Conservation (phyloP, 2,797 vertebrate species). For the Chelidonichthys spinosus region DNA sequence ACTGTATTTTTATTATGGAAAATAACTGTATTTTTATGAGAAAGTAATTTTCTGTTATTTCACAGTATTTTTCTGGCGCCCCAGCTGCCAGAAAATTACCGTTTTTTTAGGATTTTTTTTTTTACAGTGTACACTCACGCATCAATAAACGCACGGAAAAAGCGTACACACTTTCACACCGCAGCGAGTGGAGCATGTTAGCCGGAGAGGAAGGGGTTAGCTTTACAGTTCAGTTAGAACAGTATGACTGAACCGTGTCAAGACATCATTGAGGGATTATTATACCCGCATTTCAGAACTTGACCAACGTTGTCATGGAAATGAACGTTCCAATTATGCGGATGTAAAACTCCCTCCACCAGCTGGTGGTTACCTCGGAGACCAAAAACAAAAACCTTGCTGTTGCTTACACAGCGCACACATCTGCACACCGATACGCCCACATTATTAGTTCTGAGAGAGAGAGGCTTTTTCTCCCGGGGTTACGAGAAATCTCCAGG, state of each 20-base stretch:
- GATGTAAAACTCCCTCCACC: conserved; percentile 32
- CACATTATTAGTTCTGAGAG: conserved; percentile 27
- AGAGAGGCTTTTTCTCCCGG: conserved; percentile 27
- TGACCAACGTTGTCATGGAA: conserved; percentile 50
- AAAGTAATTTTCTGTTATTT: too few species aligned
- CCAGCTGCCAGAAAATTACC: too few species aligned
- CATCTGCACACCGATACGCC: conserved; percentile 10
- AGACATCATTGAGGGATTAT: conserved; percentile 36
- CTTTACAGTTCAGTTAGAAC: conserved; percentile 60
- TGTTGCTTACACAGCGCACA: conserved; percentile 27
- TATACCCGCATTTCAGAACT: conserved; percentile 18
- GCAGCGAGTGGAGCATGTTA: conserved; percentile 39
- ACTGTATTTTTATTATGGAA: too few species aligned
- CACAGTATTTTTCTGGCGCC: too few species aligned
- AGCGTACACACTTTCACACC: conserved; percentile 14
- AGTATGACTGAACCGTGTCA: conserved; percentile 39
- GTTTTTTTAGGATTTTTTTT: too few species aligned
- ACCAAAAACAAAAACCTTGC: conserved; percentile 15
- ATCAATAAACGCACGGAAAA: background rate
- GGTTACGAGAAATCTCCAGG: conserved; percentile 14
- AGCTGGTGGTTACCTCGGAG: conserved; percentile 46
- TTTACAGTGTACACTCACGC: too few species aligned
- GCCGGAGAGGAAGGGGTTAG: conserved; percentile 49
- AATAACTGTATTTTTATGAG: too few species aligned
- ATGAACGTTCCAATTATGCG: conserved; percentile 41